Percentiles rank a stretch among this genome's conserved stretches.
phyloP scores from a whole-genome alignment of 1,140 invertebrate genomes.

The Chlorops oryzae region DNA sequence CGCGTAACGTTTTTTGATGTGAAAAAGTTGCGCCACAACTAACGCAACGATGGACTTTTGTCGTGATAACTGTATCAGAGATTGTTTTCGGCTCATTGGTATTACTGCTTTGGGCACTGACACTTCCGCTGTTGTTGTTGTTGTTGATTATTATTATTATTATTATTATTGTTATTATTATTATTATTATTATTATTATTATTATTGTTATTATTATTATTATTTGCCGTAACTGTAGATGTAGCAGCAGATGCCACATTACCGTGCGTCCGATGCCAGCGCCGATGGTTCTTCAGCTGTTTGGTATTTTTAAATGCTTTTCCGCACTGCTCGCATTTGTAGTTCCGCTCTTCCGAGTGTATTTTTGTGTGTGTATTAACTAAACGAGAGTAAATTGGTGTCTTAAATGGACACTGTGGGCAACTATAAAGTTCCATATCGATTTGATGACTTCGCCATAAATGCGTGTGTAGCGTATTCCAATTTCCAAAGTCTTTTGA shows the following conservation, averaged over 20 bases:
- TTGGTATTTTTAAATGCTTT: constrained; percentile 72
- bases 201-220: constrained; percentile 62
- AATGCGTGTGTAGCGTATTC: constrained; percentile 62
- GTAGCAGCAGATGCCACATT: constrained; percentile 53
- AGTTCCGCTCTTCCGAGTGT: constrained; percentile 59
- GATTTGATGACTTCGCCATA: constrained; percentile 70
- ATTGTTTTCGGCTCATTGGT: no score
- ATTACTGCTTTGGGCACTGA: no score
- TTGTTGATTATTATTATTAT: no score
- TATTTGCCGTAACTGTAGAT: constrained; percentile 58
- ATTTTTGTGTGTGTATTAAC: constrained; percentile 64
- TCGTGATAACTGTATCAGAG: background rate
- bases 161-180: no score
- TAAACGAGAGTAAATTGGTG: constrained; percentile 56
- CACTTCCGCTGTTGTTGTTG: no score
- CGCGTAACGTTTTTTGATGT: constrained; percentile 36
- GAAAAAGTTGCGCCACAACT: constrained; percentile 38
- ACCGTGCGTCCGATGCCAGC: constrained; percentile 50
- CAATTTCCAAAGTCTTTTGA: constrained; percentile 51
- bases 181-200: no score
- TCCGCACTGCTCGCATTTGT: constrained; percentile 61
- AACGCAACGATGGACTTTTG: constrained; percentile 29
- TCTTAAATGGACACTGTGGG: constrained; percentile 59
- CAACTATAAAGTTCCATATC: constrained; percentile 71
- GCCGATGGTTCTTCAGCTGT: constrained; percentile 62